Evolutionary conservation across 1,140 invertebrate genomes (phyloP), one percentile per base, ranked within the genome.

Genomic region (Trichoplusia ni): DNA sequence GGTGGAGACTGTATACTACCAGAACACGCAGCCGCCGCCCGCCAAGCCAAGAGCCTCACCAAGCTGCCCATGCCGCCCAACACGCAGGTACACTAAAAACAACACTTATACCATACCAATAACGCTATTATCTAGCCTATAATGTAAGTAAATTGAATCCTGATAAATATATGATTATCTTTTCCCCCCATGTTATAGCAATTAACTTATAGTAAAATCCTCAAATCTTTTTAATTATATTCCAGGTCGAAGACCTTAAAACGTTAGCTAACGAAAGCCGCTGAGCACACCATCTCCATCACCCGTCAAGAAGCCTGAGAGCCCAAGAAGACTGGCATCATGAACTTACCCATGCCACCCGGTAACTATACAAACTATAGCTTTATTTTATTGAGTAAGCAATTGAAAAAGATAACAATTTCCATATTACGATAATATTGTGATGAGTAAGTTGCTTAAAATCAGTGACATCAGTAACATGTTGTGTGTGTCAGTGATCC

Each of bases 311-410:
- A 92, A 91, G 58, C 75, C 88, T 0, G 91, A 91, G 13, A 92
- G 21, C 92, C 91, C 5, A 92, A 90, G 73, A 91, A 91, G 66
- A 91, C 86, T 59, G 92, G 95, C 58, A 95, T 97, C 67, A 96
- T 96, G 84, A 97, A 97, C 87, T 88, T 98, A 62, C 97, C 97
- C 2, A 96, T 98, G 95, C 97, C 96, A 47, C 96, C 96, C 73
- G 95, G 95, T 95, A 86, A 87, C 76, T 87, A 75, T 8, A n/a
- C n/a, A n/a, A n/a, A n/a, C n/a, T n/a, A n/a, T n/a, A n/a, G n/a
- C n/a, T n/a, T n/a, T n/a, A n/a, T n/a, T n/a, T n/a, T n/a, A n/a
- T n/a, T n/a, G n/a, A n/a, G n/a, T n/a, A n/a, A n/a, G n/a, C n/a
- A n/a, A n/a, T n/a, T n/a, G n/a, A n/a, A n/a, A n/a, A n/a, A n/a